These are phyloP conservation scores for Lysandra bellargus DNA, from an alignment of 2,888 invertebrate species.

Conservation along the genomic window DNA sequence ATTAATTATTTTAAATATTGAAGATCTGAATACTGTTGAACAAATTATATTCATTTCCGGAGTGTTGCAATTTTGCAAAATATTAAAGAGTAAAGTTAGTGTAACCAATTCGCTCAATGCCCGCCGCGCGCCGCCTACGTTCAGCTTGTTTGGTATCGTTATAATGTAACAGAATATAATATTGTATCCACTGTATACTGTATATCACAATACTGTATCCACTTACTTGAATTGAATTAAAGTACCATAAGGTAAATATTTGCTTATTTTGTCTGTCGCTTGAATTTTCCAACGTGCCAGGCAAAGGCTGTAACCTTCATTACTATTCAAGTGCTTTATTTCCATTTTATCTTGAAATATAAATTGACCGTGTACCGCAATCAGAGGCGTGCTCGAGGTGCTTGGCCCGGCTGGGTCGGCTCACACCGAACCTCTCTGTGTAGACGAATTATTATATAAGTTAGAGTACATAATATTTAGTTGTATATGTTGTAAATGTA, in stretches of 20 bases:
- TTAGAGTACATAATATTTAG: neutral
- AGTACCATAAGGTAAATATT: no score
- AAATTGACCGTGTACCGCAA: neutral
- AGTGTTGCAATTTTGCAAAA: neutral
- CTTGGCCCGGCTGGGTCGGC: neutral
- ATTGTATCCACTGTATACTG: no score
- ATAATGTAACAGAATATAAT: no score
- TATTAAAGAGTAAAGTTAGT: neutral
- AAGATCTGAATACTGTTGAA: slow-evolving; percentile 7
- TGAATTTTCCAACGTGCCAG: no score
- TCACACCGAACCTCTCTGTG: slow-evolving; percentile 18
- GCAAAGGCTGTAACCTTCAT: no score
- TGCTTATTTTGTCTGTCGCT: no score
- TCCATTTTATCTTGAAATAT: neutral
- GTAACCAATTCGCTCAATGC: neutral
- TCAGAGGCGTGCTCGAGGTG: neutral
- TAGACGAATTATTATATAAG: slow-evolving; percentile 27
- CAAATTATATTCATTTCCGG: neutral
- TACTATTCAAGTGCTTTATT: neutral
- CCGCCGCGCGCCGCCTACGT: neutral
- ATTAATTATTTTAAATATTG: neutral
- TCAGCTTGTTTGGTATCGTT: neutral
- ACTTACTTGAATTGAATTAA: no score
- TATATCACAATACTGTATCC: no score
- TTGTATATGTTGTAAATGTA: slow-evolving; percentile 8